phyloP scores from a whole-genome alignment of 2,797 vertebrate genomes.

The Sebastes kiyomatsui region DNA sequence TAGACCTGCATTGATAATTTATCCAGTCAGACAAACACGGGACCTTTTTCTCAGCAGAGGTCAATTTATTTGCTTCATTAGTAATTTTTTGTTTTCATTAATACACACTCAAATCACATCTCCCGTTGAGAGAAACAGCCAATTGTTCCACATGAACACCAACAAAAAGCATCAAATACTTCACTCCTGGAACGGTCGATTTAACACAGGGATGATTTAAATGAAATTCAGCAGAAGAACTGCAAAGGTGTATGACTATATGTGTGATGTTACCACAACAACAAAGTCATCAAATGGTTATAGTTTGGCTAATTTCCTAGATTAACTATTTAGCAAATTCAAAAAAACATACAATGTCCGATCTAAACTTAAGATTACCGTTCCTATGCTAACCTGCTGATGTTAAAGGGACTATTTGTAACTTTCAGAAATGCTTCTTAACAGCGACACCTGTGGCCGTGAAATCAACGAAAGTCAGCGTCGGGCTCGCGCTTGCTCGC shows the following conservation, averaged over 20 bases:
- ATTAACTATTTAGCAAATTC: too few relatives aligned
- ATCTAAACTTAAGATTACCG: too few relatives aligned
- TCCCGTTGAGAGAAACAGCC: conserved; percentile 52
- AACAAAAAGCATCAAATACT: conserved; percentile 23
- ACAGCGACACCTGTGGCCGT: too few relatives aligned
- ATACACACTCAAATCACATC: conserved; percentile 49
- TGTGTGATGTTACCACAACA: background rate
- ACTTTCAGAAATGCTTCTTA: too few relatives aligned
- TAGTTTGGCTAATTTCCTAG: too few relatives aligned
- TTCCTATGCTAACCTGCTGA: too few relatives aligned
- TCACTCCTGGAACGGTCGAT: conserved; percentile 23
- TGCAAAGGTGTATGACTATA: background rate
- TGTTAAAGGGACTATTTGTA: too few relatives aligned
- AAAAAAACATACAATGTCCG: too few relatives aligned
- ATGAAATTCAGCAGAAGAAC: conserved; percentile 16
- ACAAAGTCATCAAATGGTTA: background rate
- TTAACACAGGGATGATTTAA: conserved; percentile 21
- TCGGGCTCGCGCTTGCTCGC: too few relatives aligned
- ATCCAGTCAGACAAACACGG: conserved; percentile 40
- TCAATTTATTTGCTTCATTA: conserved; percentile 57
- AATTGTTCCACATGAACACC: conserved; percentile 40
- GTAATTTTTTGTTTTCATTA: conserved; percentile 51
- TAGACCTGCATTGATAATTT: conserved; percentile 54
- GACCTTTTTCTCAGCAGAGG: conserved; percentile 43
- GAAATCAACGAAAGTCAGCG: too few relatives aligned